Base-by-base conservation (phyloP, 2,888 invertebrate species). In the Ichneumoninae sp. region DNA sequence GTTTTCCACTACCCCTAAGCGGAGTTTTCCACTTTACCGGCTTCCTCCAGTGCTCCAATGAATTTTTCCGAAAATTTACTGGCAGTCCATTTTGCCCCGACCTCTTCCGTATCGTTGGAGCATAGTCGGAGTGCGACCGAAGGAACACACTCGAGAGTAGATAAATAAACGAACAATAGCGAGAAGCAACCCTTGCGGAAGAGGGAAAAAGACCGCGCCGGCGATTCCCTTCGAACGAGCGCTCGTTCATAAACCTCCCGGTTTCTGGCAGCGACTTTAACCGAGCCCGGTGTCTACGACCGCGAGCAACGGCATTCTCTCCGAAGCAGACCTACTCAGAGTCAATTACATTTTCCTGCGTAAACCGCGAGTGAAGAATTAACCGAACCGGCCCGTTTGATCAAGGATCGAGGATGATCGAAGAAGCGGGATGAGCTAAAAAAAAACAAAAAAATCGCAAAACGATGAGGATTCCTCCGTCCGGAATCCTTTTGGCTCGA, bases 101-200 rank as follows among this genome's bases (percentile, higher is more conserved):
- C 19, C 88, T 88, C 90, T 91, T 91, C 90, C 91, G 91, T 91
- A 89, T 83, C 90, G 89, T 91, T 91, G 88, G 85, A 87, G 80
- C 52, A 75, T 78, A 71, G 83, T 87, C 26, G 62, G 78, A 75
- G 78, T 77, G 66, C 87, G 88, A 40, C 83, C 82, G 87, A 81
- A 82, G 71, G 74, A 75, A 79, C 30, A 79, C 30, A 77, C 40
- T 44, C 65, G 85, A 88, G 87, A 87, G 87, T 87, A 87, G 87
- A 89, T 89, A 91, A 90, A 91, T 91, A 91, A 90, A 91, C 91
- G 91, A 91, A 90, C 91, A 47, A 91, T 87, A 89, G 87, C 88
- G 44, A 70, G 84, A 65, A 85, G 88, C 88, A 89, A 89, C 87
- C 86, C 89, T 89, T 86, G 86, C 19, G 81, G 71, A 68, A 77